Evolutionary conservation across 2,888 invertebrate genomes (phyloP).

Genomic region (Brenthis hecate): DNA sequence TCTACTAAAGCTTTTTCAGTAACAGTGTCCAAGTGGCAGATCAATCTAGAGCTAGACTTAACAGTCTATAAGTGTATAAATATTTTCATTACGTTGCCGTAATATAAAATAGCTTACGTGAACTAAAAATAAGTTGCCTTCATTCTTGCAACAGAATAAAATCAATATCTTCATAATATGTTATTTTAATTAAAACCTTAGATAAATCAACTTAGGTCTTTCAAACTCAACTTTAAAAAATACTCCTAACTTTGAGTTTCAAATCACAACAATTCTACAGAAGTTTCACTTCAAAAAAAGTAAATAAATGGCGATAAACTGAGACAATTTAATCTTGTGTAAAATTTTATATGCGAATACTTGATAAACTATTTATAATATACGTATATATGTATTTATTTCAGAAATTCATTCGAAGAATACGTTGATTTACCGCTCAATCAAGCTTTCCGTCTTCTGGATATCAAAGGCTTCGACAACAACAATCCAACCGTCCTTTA

Average conservation of each 20-base stretch:
- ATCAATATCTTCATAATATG: slow-evolving; percentile 4
- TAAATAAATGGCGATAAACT: too few species aligned
- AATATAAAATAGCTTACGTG: background rate
- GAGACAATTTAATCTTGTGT: too few species aligned
- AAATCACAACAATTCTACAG: too few species aligned
- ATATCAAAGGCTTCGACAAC: slow-evolving; percentile 72
- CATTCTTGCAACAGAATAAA: background rate
- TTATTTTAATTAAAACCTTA: too few species aligned
- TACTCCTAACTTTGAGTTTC: too few species aligned
- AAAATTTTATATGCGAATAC: background rate
- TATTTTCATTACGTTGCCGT: slow-evolving; percentile 1
- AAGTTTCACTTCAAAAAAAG: too few species aligned
- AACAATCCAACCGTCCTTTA: slow-evolving; percentile 80
- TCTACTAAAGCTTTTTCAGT: background rate
- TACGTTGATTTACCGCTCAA: slow-evolving; percentile 77
- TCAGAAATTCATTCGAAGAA: slow-evolving; percentile 63
- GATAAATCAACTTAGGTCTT: too few species aligned
- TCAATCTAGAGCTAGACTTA: background rate
- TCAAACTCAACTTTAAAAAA: too few species aligned
- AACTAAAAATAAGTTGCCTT: slow-evolving; percentile 10
- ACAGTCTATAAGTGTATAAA: too few species aligned
- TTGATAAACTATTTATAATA: background rate
- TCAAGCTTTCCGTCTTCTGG: slow-evolving; percentile 70
- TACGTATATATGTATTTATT: slow-evolving; percentile 26
- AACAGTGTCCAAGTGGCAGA: background rate